A percentile compares a stretch with the other conserved stretches of the same genome.
phyloP scores from a whole-genome alignment of 2,797 vertebrate genomes.

The Cyclura pinguis region DNA sequence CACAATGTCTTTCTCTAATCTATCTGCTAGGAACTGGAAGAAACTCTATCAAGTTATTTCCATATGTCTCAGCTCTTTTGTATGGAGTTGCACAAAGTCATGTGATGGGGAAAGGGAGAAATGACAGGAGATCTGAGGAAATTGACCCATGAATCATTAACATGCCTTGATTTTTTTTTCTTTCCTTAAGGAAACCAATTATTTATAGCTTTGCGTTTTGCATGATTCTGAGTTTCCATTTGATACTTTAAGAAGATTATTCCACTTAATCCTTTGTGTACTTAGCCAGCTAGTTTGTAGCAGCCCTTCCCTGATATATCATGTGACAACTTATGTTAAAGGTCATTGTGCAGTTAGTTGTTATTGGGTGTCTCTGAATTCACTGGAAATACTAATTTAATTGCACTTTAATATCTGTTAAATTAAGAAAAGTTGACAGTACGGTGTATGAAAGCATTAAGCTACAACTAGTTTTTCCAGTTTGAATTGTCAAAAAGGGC shows the following conservation, averaged over 20 bases:
- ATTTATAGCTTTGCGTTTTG: constrained; percentile 41
- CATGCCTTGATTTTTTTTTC: constrained; percentile 19
- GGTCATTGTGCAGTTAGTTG: constrained; percentile 1
- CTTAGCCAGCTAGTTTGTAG: constrained; percentile 20
- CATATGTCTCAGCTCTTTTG: not conserved
- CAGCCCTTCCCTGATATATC: constrained; percentile 13
- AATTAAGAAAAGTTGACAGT: not conserved
- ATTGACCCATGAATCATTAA: constrained; percentile 41
- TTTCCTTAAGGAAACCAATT: constrained; percentile 36
- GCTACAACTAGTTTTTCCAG: constrained; percentile 12
- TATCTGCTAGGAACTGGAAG: not conserved
- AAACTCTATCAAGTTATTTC: not conserved
- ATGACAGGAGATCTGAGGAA: constrained; percentile 26
- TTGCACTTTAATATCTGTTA: not conserved
- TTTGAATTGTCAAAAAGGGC: not conserved
- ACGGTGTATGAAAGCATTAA: not conserved
- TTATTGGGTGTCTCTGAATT: not conserved
- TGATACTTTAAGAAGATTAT: constrained; percentile 41
- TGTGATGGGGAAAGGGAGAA: constrained; percentile 1
- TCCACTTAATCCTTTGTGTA: constrained; percentile 41
- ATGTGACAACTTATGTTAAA: constrained; percentile 27
- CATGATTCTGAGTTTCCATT: constrained; percentile 42
- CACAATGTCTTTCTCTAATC: not conserved
- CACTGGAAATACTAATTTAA: constrained; percentile 2
- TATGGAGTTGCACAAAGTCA: not conserved